These are phyloP conservation scores for Euclidia mi DNA, from an alignment of 2,888 invertebrate species.

Conservation along the genomic window DNA sequence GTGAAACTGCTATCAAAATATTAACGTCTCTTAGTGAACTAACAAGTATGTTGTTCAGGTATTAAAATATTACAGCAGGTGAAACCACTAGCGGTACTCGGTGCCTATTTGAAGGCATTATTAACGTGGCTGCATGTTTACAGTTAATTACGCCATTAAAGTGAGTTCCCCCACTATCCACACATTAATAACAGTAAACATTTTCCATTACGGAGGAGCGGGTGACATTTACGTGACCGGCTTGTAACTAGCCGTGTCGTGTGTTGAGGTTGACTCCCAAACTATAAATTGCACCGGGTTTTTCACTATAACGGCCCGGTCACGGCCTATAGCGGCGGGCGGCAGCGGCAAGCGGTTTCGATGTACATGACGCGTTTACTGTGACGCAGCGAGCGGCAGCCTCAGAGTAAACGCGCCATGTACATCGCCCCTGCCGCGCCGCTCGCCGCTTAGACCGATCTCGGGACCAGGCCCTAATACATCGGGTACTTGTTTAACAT, in stretches of 20 bases:
- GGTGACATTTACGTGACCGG: slow-evolving; percentile 25
- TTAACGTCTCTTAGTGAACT: not conserved
- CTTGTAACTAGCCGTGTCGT: slow-evolving; percentile 14
- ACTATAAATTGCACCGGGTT: slow-evolving; percentile 4
- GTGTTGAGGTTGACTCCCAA: slow-evolving; percentile 7
- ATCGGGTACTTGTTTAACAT: too few species aligned
- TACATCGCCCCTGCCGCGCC: too few species aligned
- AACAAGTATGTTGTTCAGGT: slow-evolving; percentile 4
- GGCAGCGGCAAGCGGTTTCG: too few species aligned
- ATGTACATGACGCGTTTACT: too few species aligned
- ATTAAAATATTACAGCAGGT: slow-evolving; percentile 14
- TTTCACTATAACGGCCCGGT: too few species aligned
- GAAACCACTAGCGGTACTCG: slow-evolving; percentile 1
- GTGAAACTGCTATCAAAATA: too few species aligned
- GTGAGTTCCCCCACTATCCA: slow-evolving; percentile 20
- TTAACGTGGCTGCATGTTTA: slow-evolving; percentile 27
- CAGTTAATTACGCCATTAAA: slow-evolving; percentile 30
- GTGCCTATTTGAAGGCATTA: slow-evolving; percentile 11
- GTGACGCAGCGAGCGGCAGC: too few species aligned
- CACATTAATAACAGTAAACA: slow-evolving; percentile 26
- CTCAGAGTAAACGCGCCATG: too few species aligned
- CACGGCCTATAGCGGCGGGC: too few species aligned
- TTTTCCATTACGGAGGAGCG: slow-evolving; percentile 17
- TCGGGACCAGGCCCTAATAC: too few species aligned
- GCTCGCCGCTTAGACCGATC: too few species aligned